phyloP scores from a whole-genome alignment of 2,113 vertebrate genomes.

The Polypterus bichir region DNA sequence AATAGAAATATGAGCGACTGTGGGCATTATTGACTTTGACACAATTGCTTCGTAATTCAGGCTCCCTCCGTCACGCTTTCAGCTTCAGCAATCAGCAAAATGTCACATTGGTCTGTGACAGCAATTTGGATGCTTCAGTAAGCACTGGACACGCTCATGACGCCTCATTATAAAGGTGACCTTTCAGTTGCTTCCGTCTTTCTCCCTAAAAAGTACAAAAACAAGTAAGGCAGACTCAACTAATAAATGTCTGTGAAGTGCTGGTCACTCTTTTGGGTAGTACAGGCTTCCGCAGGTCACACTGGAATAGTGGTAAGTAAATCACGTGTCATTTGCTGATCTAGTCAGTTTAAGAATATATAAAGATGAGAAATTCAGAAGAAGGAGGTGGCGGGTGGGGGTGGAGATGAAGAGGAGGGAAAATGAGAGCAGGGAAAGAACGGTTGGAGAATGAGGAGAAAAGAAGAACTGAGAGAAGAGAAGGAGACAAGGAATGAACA shows the following conservation, averaged over 20 bases:
- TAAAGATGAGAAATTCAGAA: too few species aligned
- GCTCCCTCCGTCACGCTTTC: background rate
- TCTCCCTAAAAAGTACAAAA: constrained; percentile 39
- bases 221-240: background rate
- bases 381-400: background rate
- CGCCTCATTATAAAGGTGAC: background rate
- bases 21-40: background rate
- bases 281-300: too few species aligned
- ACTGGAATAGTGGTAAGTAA: too few species aligned
- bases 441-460: constrained; percentile 14
- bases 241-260: background rate
- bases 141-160: background rate
- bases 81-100: background rate
- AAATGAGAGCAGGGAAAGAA: constrained; percentile 8
- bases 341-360: too few species aligned
- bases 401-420: constrained; percentile 3
- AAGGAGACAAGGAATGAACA: background rate
- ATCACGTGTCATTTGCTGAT: too few species aligned
- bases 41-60: background rate
- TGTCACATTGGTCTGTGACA: background rate
- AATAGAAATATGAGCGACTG: background rate
- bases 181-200: constrained; percentile 24
- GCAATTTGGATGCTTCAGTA: background rate
- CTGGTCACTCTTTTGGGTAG: too few species aligned
- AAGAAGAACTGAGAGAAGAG: background rate